Evolutionary conservation across 2,797 vertebrate species (phyloP).

Genomic region (Lepidocolaptes lacrymiger): DNA sequence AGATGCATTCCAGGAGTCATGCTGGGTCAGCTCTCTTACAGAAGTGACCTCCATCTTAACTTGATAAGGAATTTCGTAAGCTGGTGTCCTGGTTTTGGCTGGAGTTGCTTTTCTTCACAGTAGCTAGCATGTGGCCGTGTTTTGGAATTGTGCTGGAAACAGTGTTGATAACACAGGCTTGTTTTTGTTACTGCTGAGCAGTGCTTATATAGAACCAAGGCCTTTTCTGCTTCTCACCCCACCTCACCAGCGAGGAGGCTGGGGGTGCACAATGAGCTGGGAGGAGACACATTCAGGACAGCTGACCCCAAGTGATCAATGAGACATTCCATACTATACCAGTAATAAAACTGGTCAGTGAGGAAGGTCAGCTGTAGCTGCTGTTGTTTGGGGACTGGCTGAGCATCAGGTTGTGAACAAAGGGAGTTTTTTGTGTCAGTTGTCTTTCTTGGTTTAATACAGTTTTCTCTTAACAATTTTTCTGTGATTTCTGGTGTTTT

Average conservation of each 20-base stretch:
- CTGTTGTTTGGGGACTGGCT: rapidly evolving
- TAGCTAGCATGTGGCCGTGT: neutral
- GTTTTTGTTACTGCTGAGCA: neutral
- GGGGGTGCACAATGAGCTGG: rapidly evolving
- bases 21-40: neutral
- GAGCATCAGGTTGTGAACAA: neutral
- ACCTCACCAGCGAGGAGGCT: rapidly evolving
- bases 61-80: neutral
- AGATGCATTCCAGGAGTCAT: neutral
- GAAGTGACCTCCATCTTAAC: neutral
- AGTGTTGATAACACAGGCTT: neutral
- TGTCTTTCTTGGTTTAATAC: neutral
- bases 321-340: rapidly evolving
- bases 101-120: neutral
- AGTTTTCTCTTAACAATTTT: neutral
- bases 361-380: neutral
- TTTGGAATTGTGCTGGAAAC: neutral
- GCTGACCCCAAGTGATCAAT: neutral
- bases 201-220: neutral
- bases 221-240: neutral
- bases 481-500: neutral
- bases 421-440: rapidly evolving
- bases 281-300: neutral
- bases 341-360: neutral
- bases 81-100: neutral